These are phyloP conservation scores for Octomys mimax DNA, from an alignment of 2,797 vertebrate genomes.

Conservation along the genomic window DNA sequence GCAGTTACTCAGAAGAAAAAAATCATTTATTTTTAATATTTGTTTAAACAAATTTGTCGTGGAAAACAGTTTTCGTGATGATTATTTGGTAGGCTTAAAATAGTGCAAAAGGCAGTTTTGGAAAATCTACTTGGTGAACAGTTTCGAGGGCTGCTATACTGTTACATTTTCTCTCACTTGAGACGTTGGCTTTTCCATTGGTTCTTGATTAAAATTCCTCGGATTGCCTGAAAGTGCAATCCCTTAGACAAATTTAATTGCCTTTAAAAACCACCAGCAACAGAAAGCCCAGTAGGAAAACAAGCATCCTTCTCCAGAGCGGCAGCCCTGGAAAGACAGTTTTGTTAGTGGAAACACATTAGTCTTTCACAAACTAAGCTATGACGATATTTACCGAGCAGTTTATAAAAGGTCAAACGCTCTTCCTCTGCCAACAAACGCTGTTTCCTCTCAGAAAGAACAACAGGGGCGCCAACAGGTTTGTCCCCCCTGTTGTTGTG, in stretches of 20 bases:
- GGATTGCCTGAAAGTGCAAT: neutral
- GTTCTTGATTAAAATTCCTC: slow-evolving; percentile 72
- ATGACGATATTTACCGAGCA: slow-evolving; percentile 53
- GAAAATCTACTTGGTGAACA: slow-evolving; percentile 46
- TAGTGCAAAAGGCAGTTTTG: neutral
- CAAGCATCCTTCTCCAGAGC: slow-evolving; percentile 46
- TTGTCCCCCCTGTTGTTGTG: neutral
- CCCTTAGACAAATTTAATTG: slow-evolving; percentile 70
- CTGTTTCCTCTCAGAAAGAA: slow-evolving; percentile 49
- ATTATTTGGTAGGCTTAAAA: neutral
- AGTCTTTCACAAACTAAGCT: slow-evolving; percentile 73
- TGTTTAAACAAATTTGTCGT: slow-evolving; percentile 1
- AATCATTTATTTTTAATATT: slow-evolving; percentile 20
- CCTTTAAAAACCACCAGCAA: slow-evolving; percentile 14
- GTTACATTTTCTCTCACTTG: slow-evolving; percentile 1
- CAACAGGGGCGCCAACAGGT: neutral
- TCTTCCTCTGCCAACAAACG: slow-evolving; percentile 73
- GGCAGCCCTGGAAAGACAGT: slow-evolving; percentile 70
- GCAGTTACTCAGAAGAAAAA: neutral
- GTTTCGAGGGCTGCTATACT: slow-evolving; percentile 68
- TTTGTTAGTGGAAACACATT: slow-evolving; percentile 74
- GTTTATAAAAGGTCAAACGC: slow-evolving; percentile 77
- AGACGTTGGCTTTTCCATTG: slow-evolving; percentile 43
- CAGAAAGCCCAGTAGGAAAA: slow-evolving; percentile 62
- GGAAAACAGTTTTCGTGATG: slow-evolving; percentile 10